Evolutionary conservation across 1,140 invertebrate genomes (phyloP), one percentile per base, ranked within the genome.

Genomic region (Anastrepha obliqua): DNA sequence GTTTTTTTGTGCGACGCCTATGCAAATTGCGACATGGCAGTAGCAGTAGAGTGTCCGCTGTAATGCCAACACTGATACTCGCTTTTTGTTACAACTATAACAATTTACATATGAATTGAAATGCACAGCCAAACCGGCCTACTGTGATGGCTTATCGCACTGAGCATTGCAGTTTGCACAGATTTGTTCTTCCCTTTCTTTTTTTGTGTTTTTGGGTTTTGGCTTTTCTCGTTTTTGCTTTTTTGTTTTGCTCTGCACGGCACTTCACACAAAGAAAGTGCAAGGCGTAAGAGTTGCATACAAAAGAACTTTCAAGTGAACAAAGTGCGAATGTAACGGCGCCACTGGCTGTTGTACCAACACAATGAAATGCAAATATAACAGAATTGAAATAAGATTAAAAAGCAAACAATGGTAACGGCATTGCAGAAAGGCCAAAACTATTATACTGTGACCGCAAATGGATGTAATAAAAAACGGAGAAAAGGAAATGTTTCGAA

Each of bases 71-170:
- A 81, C 74, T 51, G 47, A 9, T 4, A 0, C 20, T 17, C 2
- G 20, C 15, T 51, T 81, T 81, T 55, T 81, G 44, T 81, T 81
- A 47, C 20, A 81, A 20, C 55, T 13, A n/a, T 81, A 20, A 81
- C 74, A 55, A 55, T 81, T 81, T 81, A 55, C 74, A 55, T 51
- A 55, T 81, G 47, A 81, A 81, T 81, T 81, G 74, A n/a, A 42
- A 55, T 81, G 74, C 47, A 55, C 20, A 20, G 74, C 3, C 47
- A 81, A 17, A 3, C 70, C 1, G 44, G 44, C 17, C 6, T 47
- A 74, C 44, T 51, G 44, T 47, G 13, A 15, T 1, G 44, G 70
- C 11, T 47, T 17, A 47, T 44, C 70, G 15, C 44, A 51, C 44
- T 11, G 47, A 51, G 60, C 15, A 4, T 15, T 29, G 9, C 74